Evolutionary conservation across 2,797 vertebrate species (phyloP), one percentile per base, ranked within the genome.

Genomic region (Poecilia velifera): DNA sequence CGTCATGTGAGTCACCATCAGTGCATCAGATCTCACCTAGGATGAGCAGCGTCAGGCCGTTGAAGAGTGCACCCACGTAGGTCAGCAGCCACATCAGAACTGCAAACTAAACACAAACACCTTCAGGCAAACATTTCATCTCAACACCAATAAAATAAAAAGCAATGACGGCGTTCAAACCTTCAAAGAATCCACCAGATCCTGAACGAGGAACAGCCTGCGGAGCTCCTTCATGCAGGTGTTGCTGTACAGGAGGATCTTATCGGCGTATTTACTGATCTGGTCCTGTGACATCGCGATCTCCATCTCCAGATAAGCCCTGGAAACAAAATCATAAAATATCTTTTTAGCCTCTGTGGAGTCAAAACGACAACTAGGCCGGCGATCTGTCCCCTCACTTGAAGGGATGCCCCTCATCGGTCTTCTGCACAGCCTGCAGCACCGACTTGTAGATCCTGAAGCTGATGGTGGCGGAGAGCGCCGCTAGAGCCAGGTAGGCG

Each of bases 11-110:
- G 79, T 82, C 73, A 82, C 57, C 72, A 73, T 64, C 41, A 68
- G 41, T 12, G 46, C 57, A 1, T 0, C 12, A 43, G 68, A 87
- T 71, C 96, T 98, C 96, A 99, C 98, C 97, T 95, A 99, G 96
- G 90, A 99, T 99, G 91, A 99, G 96, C 90, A 99, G 97, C 81
- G 98, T 99, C 95, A 99, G 96, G 91, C 98, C 98, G 31, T 99
- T 99, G 96, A 99, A 99, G 91, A 99, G 97, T 43, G 98, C 98
- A n/a, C 98, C 98, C 83, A 99, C 98, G 0, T 99, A 99, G 80
- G 98, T 99, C 96, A 99, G 96, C 90, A 99, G 96, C 98, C 98
- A 99, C 98, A 99, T 99, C 94, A 99, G 95, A 88, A 99, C 98
- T 91, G 98, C 98, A 94, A 99, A 99, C 98, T 99, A 84, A 90